Evolutionary conservation across 2,113 vertebrate species (phyloP).

Genomic region (Scomber japonicus): DNA sequence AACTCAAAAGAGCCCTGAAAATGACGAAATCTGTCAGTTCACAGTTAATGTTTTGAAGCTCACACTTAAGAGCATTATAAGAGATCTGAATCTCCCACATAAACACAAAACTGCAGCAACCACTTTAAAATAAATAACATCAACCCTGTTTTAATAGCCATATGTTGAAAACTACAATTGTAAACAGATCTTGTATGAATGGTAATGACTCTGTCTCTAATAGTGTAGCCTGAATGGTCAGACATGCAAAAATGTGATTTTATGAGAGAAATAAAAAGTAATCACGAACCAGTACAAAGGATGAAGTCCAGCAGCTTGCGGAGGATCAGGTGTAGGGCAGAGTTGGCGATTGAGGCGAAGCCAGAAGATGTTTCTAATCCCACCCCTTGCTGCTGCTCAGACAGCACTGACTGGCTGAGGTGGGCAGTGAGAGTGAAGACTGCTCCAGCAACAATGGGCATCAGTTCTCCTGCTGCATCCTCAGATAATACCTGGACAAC

Average conservation of each 20-base stretch:
- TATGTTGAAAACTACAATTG: too few species aligned
- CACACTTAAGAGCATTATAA: too few species aligned
- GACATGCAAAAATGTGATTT: not conserved
- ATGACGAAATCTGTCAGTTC: too few species aligned
- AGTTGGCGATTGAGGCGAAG: conserved; percentile 95
- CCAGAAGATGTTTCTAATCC: conserved; percentile 87
- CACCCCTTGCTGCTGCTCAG: conserved; percentile 92
- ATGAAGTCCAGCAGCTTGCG: conserved; percentile 97
- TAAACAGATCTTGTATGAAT: too few species aligned
- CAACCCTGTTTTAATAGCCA: too few species aligned
- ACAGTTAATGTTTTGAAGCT: too few species aligned
- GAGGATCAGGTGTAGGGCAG: conserved; percentile 95
- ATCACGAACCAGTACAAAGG: conserved; percentile 91
- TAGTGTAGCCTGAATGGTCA: too few species aligned
- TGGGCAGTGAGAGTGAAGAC: conserved; percentile 97
- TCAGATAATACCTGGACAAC: conserved; percentile 92
- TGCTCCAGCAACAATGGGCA: conserved; percentile 95
- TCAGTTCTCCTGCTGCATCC: conserved; percentile 94
- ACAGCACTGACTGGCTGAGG: conserved; percentile 93
- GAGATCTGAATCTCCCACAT: too few species aligned
- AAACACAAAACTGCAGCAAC: too few species aligned
- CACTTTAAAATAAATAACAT: too few species aligned
- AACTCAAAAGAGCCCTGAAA: too few species aligned
- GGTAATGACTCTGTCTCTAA: too few species aligned
- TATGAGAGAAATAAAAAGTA: not conserved